phyloP scores from a whole-genome alignment of 2,797 vertebrate species.

The Jordanella pulchra region DNA sequence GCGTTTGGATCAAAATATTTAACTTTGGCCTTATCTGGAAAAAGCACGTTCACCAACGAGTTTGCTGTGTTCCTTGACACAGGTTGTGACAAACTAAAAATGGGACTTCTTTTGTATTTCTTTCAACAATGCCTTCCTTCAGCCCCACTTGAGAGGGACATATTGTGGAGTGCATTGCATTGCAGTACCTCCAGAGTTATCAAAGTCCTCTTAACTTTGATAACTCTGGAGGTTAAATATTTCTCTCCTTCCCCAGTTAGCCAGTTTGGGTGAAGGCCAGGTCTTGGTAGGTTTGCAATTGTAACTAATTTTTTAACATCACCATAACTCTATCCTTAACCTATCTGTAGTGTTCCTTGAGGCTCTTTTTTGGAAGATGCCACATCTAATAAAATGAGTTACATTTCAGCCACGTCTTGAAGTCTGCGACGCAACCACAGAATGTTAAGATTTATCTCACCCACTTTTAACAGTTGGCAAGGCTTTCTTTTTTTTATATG shows the following conservation, averaged over 20 bases:
- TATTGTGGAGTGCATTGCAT: not conserved
- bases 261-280: not conserved
- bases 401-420: not conserved
- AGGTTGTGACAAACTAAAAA: not conserved
- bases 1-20: not conserved
- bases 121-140: not conserved
- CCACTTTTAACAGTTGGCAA: not conserved
- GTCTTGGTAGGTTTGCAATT: not conserved
- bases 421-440: conserved; percentile 1
- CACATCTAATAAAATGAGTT: conserved; percentile 10
- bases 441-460: conserved; percentile 1
- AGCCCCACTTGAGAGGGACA: not conserved
- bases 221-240: no score
- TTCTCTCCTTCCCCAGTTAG: not conserved
- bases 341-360: not conserved
- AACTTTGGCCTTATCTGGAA: not conserved
- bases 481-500: not conserved
- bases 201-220: not conserved
- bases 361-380: conserved; percentile 2
- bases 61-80: not conserved
- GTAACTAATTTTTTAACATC: not conserved
- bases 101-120: not conserved
- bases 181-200: not conserved
- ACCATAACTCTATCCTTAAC: not conserved
- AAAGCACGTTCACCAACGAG: not conserved